phyloP scores from a whole-genome alignment of 2,888 invertebrate species.

The Petrolisthes cinctipes region DNA sequence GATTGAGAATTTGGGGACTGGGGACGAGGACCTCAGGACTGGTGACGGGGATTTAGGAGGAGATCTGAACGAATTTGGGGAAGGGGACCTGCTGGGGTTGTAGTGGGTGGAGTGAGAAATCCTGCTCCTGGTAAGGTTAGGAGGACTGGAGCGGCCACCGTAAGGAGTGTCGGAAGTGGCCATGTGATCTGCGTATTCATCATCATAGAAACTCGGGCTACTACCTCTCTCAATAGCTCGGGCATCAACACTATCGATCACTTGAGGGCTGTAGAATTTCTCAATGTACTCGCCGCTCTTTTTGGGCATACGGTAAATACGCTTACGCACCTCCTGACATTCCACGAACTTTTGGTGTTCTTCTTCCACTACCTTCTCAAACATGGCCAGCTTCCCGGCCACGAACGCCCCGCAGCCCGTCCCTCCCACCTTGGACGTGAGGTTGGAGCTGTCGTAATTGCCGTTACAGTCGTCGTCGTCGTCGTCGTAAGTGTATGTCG shows the following conservation, averaged over 20 bases:
- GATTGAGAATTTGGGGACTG: not conserved
- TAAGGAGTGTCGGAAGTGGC: conserved; percentile 19
- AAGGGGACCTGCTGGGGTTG: not conserved
- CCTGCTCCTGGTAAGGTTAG: not conserved
- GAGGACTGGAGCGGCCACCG: conserved; percentile 25
- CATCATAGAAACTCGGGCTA: conserved; percentile 26
- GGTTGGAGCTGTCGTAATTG: conserved; percentile 1
- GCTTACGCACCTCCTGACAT: conserved; percentile 55
- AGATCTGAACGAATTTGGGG: not conserved
- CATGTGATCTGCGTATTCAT: not conserved
- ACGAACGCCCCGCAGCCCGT: conserved; percentile 55
- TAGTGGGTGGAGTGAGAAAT: not conserved
- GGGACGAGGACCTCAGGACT: not conserved
- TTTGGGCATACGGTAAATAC: conserved; percentile 30
- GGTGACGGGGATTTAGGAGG: not conserved
- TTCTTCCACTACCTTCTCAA: conserved; percentile 60
- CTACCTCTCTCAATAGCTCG: conserved; percentile 25
- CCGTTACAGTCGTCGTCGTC: conserved; percentile 41
- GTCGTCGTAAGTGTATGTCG: conserved; percentile 11
- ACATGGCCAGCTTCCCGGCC: conserved; percentile 55
- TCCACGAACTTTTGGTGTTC: conserved; percentile 54
- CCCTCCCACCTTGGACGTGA: conserved; percentile 54
- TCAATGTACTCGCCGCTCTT: conserved; percentile 58
- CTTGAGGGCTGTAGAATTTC: conserved; percentile 57
- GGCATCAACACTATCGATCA: conserved; percentile 38